Evolutionary conservation across 2,113 vertebrate species (phyloP).

Genomic region (Leptosomus discolor): DNA sequence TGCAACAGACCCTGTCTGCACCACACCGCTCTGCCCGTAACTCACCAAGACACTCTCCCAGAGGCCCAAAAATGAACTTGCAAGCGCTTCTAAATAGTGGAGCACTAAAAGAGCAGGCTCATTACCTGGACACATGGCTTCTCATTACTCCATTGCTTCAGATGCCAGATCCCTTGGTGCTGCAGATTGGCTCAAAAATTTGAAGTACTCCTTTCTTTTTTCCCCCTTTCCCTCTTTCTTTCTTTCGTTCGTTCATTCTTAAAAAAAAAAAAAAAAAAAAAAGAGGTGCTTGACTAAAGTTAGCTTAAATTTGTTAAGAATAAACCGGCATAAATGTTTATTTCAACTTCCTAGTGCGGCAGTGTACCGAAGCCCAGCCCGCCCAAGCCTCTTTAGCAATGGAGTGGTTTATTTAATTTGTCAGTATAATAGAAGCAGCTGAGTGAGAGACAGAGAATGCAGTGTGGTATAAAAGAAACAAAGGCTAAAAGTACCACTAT

Average conservation of each 20-base stretch:
- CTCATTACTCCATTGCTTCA: constrained; percentile 44
- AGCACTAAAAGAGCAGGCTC: constrained; percentile 25
- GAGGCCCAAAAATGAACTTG: constrained; percentile 35
- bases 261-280: background rate
- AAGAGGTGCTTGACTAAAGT: constrained; percentile 41
- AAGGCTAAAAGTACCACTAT: constrained; percentile 96
- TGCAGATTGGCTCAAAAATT: constrained; percentile 55
- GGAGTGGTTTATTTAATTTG: constrained; percentile 99
- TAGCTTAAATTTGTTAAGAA: constrained; percentile 60
- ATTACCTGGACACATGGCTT: constrained; percentile 63
- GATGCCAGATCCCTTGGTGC: constrained; percentile 37
- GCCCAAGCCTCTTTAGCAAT: constrained; percentile 83
- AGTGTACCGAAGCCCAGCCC: constrained; percentile 75
- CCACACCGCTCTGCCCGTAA: background rate
- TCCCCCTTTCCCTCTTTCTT: background rate
- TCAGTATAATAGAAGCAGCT: constrained; percentile 91
- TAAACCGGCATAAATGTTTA: constrained; percentile 69
- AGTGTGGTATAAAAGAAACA: constrained; percentile 90
- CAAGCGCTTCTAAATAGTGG: background rate
- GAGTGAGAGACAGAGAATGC: constrained; percentile 91
- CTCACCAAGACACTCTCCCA: constrained; percentile 63
- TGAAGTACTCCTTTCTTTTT: constrained; percentile 18
- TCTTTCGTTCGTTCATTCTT: background rate
- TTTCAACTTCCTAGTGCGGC: constrained; percentile 70
- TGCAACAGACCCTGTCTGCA: background rate